These are phyloP conservation scores for Athrips mouffetella DNA, from an alignment of 2,888 invertebrate species.

Conservation along the genomic window DNA sequence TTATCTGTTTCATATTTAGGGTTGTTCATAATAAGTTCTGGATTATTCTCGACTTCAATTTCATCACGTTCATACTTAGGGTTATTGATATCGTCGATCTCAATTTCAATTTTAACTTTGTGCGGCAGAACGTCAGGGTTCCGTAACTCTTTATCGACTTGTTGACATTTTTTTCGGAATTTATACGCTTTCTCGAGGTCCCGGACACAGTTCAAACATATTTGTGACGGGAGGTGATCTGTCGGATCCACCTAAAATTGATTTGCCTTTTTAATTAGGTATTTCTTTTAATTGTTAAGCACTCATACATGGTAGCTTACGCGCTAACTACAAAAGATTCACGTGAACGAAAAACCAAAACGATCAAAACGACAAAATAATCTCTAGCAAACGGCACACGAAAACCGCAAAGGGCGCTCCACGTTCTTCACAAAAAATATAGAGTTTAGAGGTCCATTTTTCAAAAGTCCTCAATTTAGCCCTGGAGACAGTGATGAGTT, in stretches of 20 bases:
- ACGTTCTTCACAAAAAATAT: no score
- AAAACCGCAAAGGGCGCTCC: no score
- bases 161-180: constrained; percentile 68
- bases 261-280: neutral
- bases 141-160: constrained; percentile 52
- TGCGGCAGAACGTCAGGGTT: constrained; percentile 21
- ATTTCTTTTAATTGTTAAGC: no score
- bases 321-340: no score
- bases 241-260: constrained; percentile 56
- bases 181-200: constrained; percentile 67
- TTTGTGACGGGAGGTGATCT: constrained; percentile 57
- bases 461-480: no score
- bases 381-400: no score
- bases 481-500: no score
- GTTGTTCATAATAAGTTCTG: neutral
- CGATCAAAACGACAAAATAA: no score
- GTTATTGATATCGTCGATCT: constrained; percentile 26
- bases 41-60: neutral
- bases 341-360: no score
- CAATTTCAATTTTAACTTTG: constrained; percentile 49
- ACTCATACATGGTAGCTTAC: no score
- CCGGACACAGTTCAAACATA: constrained; percentile 58
- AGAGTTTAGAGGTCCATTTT: no score
- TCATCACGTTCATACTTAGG: neutral
- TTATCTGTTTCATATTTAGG: neutral